These are phyloP conservation scores for Lophochroa leadbeateri DNA, from an alignment of 2,113 vertebrate species.

Conservation along the genomic window DNA sequence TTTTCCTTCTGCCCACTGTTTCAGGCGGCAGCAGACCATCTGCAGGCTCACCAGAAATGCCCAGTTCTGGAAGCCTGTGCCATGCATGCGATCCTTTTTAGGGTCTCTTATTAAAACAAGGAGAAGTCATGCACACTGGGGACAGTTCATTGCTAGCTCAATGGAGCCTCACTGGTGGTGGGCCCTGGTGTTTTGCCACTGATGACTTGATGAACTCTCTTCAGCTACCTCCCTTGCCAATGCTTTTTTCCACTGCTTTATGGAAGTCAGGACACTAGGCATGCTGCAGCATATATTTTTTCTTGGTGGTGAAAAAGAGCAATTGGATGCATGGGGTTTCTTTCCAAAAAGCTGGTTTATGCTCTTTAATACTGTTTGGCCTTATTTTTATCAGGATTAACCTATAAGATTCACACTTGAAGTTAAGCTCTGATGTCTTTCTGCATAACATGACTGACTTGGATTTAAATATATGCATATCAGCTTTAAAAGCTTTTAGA, in stretches of 20 bases:
- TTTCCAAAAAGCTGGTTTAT: conserved; percentile 31
- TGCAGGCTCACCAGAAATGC: neutral
- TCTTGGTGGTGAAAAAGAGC: conserved; percentile 33
- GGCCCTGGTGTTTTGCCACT: neutral
- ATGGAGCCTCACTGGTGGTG: neutral
- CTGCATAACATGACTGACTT: conserved; percentile 41
- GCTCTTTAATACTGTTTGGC: conserved; percentile 7
- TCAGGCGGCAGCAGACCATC: neutral
- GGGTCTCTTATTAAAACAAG: neutral
- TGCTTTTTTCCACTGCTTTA: neutral
- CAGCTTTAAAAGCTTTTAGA: conserved; percentile 48
- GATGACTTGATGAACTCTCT: neutral
- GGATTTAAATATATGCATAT: conserved; percentile 48
- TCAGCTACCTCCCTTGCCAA: neutral
- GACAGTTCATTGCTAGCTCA: neutral
- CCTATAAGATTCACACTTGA: conserved; percentile 46
- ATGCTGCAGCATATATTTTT: neutral
- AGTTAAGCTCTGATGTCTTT: conserved; percentile 55
- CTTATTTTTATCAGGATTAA: conserved; percentile 57
- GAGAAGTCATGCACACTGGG: neutral
- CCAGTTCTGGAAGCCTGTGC: neutral
- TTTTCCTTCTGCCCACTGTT: neutral
- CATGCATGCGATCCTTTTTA: neutral
- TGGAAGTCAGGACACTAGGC: neutral
- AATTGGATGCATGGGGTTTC: neutral